A percentile compares a stretch with the other conserved stretches of the same genome.
Evolutionary conservation across 2,888 invertebrate species (phyloP).

Genomic region (Electrophaes corylata): DNA sequence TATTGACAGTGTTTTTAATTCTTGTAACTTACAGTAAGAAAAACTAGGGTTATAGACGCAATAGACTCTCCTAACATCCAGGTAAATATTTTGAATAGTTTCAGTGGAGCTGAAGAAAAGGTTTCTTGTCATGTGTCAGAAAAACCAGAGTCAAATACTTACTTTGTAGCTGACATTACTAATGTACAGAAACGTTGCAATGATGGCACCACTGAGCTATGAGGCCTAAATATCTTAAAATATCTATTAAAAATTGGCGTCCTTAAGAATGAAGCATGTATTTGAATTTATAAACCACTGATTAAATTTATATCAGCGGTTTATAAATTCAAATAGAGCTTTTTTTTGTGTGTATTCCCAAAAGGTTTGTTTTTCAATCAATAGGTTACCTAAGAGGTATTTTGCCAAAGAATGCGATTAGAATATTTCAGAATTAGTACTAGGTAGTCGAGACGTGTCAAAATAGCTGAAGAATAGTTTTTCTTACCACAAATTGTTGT

Average conservation of each 20-base stretch:
- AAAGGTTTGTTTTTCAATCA: neutral
- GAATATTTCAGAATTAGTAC: constrained; percentile 26
- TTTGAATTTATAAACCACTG: no score
- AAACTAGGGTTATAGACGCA: neutral
- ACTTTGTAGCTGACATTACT: constrained; percentile 20
- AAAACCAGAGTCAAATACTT: neutral
- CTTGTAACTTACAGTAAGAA: no score
- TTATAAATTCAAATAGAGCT: no score
- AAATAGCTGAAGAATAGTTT: constrained; percentile 7
- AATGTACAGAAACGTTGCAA: constrained; percentile 23
- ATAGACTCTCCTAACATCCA: neutral
- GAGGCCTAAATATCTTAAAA: neutral
- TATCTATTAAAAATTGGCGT: no score
- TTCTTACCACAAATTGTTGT: neutral
- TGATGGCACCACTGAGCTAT: constrained; percentile 18
- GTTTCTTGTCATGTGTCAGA: constrained; percentile 34
- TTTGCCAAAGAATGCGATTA: constrained; percentile 30
- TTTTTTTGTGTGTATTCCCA: no score
- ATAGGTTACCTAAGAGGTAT: constrained; percentile 15
- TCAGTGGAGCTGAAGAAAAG: constrained; percentile 9
- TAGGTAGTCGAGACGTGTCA: constrained; percentile 21
- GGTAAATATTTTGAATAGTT: neutral
- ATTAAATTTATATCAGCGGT: no score
- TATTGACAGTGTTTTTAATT: neutral
- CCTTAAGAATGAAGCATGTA: no score